phyloP scores from a whole-genome alignment of 2,888 invertebrate species.

The Hemicrepidius hirtus region DNA sequence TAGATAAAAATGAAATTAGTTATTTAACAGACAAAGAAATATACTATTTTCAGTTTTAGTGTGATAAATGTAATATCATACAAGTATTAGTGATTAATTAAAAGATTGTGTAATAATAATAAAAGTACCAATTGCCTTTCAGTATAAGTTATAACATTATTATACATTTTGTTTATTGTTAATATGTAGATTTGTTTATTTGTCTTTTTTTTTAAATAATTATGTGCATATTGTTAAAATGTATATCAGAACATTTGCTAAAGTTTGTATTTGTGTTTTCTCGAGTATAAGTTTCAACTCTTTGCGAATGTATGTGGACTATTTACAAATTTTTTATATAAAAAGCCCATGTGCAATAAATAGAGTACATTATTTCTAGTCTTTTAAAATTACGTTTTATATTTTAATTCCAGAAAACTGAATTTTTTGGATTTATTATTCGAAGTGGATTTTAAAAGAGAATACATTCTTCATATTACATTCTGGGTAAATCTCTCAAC shows the following conservation, averaged over 20 bases:
- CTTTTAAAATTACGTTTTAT: too few species aligned
- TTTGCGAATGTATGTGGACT: slow-evolving; percentile 46
- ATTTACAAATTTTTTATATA: slow-evolving; percentile 59
- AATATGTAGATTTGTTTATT: slow-evolving; percentile 24
- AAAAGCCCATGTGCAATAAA: slow-evolving; percentile 58
- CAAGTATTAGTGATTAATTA: slow-evolving; percentile 46
- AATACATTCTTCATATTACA: too few species aligned
- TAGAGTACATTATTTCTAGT: slow-evolving; percentile 30
- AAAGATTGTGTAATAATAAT: slow-evolving; percentile 31
- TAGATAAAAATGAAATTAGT: background rate
- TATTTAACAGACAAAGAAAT: background rate
- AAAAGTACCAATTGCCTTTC: slow-evolving; percentile 49
- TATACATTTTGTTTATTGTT: slow-evolving; percentile 23
- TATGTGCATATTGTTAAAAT: slow-evolving; percentile 28
- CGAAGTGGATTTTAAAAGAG: too few species aligned
- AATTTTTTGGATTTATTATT: too few species aligned
- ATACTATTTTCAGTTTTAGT: slow-evolving; percentile 27
- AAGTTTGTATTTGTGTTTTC: slow-evolving; percentile 45
- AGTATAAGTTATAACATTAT: slow-evolving; percentile 36
- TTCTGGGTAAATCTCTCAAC: too few species aligned
- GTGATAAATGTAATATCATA: slow-evolving; percentile 33
- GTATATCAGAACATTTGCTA: slow-evolving; percentile 36
- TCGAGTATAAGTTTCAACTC: slow-evolving; percentile 37
- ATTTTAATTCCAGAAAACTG: too few species aligned
- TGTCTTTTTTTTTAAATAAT: slow-evolving; percentile 13